Base-by-base conservation (phyloP, 2,113 vertebrate genomes). In the Herpailurus yagouaroundi region DNA sequence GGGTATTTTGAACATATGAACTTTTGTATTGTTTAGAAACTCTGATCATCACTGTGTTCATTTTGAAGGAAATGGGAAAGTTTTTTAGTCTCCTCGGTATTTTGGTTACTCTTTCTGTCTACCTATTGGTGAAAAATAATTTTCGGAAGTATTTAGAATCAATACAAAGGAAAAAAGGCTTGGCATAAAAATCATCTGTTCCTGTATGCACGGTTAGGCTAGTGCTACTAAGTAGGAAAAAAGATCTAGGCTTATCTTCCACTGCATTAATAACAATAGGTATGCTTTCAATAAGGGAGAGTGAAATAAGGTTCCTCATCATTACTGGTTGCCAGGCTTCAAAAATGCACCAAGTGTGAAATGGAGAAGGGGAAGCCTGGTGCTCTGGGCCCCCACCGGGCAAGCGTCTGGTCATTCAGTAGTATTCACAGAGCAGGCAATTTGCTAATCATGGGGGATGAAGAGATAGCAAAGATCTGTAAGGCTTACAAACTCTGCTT, bases 101-200 rank as follows among this genome's bases (percentile, higher is more conserved):
- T 92, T 92, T 84, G 4, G 45, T 89, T 92, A 88, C 64, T 38
- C 60, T 80, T 93, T 83, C 19, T 66, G 2, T 66, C 66, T 83
- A 38, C 23, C 21, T 80, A 48, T n/a, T 92, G 15, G 36, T 89
- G 63, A 97, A 95, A 97, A 84, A 74, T 63, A 85, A 76, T 86
- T 95, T 91, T 89, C 36, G 84, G 69, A 95, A 82, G 27, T 64
- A 84, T 84, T 93, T 90, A 84, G 90, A 96, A 91, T 91, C 52
- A 68, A 82, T 82, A 71, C 21, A 31, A 48, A 93, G 36, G 69
- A 81, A 92, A 94, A 57, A 60, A 45, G n/a, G 48, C 7, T 79
- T 95, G 63, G 29, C 74, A 60, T 87, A 60, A 76, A 97, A 94
- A 41, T n/a, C 80, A 33, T 91, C 81, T 85, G 69, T 27, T 88